Percentiles rank a stretch among this genome's conserved stretches.
Conservation (phyloP, 2,888 invertebrate genomes). For the Latrodectus elegans region DNA sequence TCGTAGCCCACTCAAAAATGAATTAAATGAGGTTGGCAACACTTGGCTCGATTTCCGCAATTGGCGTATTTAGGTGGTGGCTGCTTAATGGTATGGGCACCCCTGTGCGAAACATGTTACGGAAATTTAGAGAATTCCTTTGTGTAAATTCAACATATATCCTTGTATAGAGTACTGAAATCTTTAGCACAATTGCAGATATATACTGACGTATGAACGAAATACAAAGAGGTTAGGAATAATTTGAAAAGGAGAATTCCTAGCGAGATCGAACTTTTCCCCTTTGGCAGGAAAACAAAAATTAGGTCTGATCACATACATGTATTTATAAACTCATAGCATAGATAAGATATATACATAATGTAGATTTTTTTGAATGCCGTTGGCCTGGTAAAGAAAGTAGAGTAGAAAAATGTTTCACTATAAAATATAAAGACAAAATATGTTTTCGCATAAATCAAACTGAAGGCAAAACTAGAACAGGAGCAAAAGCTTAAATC, state of each 20-base stretch:
- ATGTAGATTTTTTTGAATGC: constrained; percentile 69
- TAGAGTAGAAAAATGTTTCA: constrained; percentile 67
- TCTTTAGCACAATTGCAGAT: constrained; percentile 57
- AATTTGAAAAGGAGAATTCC: constrained; percentile 37
- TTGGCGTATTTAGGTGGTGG: neutral
- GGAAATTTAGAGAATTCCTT: constrained; percentile 23
- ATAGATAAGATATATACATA: constrained; percentile 69
- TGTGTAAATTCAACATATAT: constrained; percentile 44
- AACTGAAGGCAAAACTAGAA: constrained; percentile 28
- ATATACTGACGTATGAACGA: constrained; percentile 40
- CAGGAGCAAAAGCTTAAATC: constrained; percentile 23
- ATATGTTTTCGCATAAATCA: constrained; percentile 50
- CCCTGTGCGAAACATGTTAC: neutral
- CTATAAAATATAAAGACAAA: constrained; percentile 60
- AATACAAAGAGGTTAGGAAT: constrained; percentile 44
- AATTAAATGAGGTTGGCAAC: neutral
- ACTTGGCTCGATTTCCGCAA: neutral
- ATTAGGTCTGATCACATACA: constrained; percentile 68
- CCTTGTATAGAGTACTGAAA: constrained; percentile 60
- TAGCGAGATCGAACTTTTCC: constrained; percentile 36
- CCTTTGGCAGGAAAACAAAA: constrained; percentile 66
- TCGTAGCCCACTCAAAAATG: no score
- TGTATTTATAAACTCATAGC: constrained; percentile 69
- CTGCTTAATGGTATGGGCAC: constrained; percentile 1
- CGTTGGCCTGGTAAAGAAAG: constrained; percentile 67